These are phyloP conservation scores for Agrotis ipsilon DNA, from an alignment of 2,888 invertebrate species.

Conservation along the genomic window DNA sequence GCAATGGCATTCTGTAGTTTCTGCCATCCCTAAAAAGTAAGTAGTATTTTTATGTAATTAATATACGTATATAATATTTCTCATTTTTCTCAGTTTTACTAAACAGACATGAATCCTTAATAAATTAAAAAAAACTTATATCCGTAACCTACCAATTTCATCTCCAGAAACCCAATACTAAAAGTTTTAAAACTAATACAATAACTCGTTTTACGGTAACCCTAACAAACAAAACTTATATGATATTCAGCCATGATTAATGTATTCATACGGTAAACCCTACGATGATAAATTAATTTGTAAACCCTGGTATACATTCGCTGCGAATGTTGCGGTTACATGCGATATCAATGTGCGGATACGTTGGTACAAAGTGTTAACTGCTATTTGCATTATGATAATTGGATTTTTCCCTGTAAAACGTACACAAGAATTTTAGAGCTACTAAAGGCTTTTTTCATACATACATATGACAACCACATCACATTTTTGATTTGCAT, in stretches of 20 bases:
- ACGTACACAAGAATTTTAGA: too few relatives aligned
- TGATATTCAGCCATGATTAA: constrained; percentile 56
- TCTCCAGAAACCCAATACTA: constrained; percentile 8
- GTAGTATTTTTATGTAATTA: too few relatives aligned
- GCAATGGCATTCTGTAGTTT: too few relatives aligned
- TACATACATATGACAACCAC: too few relatives aligned
- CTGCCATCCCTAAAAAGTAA: too few relatives aligned
- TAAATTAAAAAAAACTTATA: background rate
- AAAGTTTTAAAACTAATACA: constrained; percentile 50
- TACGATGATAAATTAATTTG: constrained; percentile 59
- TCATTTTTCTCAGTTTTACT: background rate
- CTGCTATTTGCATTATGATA: constrained; percentile 4
- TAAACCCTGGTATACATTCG: constrained; percentile 48
- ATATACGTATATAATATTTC: too few relatives aligned
- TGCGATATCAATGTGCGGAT: constrained; percentile 39
- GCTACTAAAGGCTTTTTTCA: too few relatives aligned
- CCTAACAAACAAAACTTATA: constrained; percentile 55
- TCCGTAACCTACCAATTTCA: constrained; percentile 15
- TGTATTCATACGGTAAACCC: constrained; percentile 50
- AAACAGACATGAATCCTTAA: background rate
- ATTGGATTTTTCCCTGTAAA: background rate
- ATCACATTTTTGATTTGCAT: too few relatives aligned
- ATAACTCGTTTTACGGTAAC: constrained; percentile 23
- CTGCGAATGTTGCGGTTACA: constrained; percentile 48
- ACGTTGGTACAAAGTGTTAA: background rate